Evolutionary conservation across 2,113 vertebrate species (phyloP), one percentile per base, ranked within the genome.

Genomic region (Lynx canadensis): DNA sequence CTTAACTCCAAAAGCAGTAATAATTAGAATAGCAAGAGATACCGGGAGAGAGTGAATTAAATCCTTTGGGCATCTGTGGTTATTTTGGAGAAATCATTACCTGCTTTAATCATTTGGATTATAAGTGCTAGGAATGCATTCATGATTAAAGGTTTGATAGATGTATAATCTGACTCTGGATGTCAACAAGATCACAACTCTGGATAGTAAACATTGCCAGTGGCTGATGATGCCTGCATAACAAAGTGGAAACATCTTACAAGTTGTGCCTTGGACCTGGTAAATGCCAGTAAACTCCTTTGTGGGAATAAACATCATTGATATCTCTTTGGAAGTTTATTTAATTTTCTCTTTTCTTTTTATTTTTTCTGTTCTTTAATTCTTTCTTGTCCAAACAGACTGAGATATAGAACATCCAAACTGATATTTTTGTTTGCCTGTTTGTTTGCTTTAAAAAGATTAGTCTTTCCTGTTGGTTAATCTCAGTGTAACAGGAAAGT

Each of bases 11-110:
- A 98, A 97, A 98, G 96, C 98, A 98, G 96, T 98, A 91, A 98
- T 98, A 97, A 99, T 98, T 98, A 98, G 97, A 98, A 97, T 98
- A 98, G 97, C 96, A 92, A 99, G 98, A 94, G 95, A 87, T 83
- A 91, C 95, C 1, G 38, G 94, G 97, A 98, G 87, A 95, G 95
- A 98, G 79, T 71, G 78, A 98, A 98, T 98, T 97, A 98, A 98
- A 98, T 98, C 91, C 96, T 98, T 97, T 97, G 81, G 96, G 84
- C 95, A 91, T 98, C 98, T 98, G 97, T 81, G 92, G 98, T 97
- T 98, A 97, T 98, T 99, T 98, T 97, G 96, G 98, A 98, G 97
- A 98, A 98, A 97, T 98, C 95, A 91, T 98, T 97, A 91, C 97
- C 97, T 97, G 97, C 80, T 92, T 91, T 98, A 98, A 98, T 98